Evolutionary conservation across 2,888 invertebrate species (phyloP).

Genomic region (Tethea ocularis): DNA sequence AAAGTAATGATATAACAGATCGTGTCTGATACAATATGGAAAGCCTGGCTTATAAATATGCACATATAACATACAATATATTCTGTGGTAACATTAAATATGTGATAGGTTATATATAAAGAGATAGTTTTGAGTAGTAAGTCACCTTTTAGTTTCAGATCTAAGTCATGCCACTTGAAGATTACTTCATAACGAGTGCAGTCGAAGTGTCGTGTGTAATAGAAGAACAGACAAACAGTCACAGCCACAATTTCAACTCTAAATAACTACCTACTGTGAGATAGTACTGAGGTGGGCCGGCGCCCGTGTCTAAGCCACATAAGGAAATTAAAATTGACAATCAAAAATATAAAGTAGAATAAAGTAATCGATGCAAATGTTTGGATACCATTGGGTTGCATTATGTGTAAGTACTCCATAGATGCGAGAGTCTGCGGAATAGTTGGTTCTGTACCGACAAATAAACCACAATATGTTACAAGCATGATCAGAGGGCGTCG

Average conservation of each 20-base stretch:
- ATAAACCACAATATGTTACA: constrained; percentile 77
- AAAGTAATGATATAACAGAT: constrained; percentile 48
- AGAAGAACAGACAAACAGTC: constrained; percentile 61
- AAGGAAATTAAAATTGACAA: constrained; percentile 38
- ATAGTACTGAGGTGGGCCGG: constrained; percentile 36
- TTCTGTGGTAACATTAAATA: constrained; percentile 54
- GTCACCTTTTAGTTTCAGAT: constrained; percentile 83
- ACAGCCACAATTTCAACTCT: constrained; percentile 79
- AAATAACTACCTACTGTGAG: constrained; percentile 57
- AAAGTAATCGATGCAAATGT: constrained; percentile 68
- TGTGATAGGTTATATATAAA: constrained; percentile 58
- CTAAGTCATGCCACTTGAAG: constrained; percentile 69
- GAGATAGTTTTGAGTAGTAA: constrained; percentile 89
- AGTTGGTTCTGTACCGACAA: constrained; percentile 81
- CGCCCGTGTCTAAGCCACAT: constrained; percentile 51
- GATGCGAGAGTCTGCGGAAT: constrained; percentile 81
- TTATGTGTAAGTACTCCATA: constrained; percentile 82
- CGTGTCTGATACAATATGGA: constrained; percentile 65
- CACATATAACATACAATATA: constrained; percentile 66
- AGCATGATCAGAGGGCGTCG: constrained; percentile 53
- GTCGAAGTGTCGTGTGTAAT: constrained; percentile 46
- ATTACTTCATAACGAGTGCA: constrained; percentile 47
- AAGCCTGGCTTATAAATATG: constrained; percentile 70
- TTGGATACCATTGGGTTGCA: constrained; percentile 81
- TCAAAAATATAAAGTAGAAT: constrained; percentile 48